A percentile compares a stretch with the other conserved stretches of the same genome.
Evolutionary conservation across 1,140 invertebrate genomes (phyloP).

Genomic region (Cydia pomonella): DNA sequence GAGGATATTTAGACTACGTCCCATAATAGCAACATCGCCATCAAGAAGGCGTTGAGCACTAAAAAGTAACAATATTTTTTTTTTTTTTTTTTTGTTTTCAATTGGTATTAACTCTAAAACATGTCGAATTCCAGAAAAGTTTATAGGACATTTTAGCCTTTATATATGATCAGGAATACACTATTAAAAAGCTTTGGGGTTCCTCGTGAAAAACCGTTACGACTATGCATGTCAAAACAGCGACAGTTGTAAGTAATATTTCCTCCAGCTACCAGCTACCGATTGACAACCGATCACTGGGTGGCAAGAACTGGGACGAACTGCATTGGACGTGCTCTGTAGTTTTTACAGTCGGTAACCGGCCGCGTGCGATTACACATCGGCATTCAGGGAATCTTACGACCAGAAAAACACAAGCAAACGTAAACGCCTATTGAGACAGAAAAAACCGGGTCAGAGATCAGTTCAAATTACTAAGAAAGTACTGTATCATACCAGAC

Average conservation of each 20-base stretch:
- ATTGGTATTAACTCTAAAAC: too few species aligned
- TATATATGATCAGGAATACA: too few species aligned
- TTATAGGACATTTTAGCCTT: too few species aligned
- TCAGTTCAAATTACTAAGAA: conserved; percentile 20
- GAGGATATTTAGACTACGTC: too few species aligned
- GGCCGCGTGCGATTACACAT: background rate
- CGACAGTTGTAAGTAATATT: conserved; percentile 10
- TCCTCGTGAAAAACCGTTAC: too few species aligned
- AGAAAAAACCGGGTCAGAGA: conserved; percentile 22
- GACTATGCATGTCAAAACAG: background rate
- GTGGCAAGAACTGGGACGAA: conserved; percentile 26
- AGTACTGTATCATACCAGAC: conserved; percentile 21
- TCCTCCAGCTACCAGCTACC: background rate
- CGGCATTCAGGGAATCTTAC: conserved; percentile 15
- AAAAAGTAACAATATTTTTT: too few species aligned
- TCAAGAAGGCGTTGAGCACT: too few species aligned
- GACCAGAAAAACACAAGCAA: background rate
- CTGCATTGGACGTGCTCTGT: conserved; percentile 10
- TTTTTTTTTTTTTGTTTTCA: too few species aligned
- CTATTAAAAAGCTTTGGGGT: too few species aligned
- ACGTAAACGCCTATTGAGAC: background rate
- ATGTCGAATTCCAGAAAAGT: too few species aligned
- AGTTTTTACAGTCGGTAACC: conserved; percentile 7
- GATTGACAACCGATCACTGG: conserved; percentile 26
- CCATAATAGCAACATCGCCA: too few species aligned